phyloP scores from a whole-genome alignment of 1,140 invertebrate genomes.

The Drosophila arizonae region DNA sequence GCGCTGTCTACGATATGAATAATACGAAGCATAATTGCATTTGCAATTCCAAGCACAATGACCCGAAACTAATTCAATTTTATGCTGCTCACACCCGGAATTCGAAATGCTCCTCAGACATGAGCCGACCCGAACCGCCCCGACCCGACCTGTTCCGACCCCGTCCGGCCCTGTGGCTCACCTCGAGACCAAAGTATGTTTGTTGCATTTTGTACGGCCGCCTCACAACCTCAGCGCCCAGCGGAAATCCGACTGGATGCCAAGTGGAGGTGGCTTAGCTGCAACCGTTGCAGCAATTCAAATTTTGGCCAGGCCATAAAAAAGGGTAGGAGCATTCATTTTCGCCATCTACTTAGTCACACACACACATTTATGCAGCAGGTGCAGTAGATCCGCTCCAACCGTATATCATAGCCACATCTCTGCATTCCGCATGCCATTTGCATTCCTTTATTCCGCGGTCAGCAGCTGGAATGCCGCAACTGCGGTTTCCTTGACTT shows the following conservation, averaged over 20 bases:
- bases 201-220: constrained; percentile 68
- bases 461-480: constrained; percentile 23
- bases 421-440: neutral
- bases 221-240: constrained; percentile 39
- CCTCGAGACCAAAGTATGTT: constrained; percentile 12
- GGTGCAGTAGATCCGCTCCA: constrained; percentile 1
- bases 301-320: constrained; percentile 37
- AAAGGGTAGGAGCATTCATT: constrained; percentile 2
- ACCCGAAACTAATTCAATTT: constrained; percentile 56
- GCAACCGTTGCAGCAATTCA: constrained; percentile 48
- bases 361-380: neutral
- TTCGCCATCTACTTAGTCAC: constrained; percentile 14
- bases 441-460: constrained; percentile 14
- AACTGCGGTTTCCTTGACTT: constrained; percentile 15
- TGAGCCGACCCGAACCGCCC: constrained; percentile 5
- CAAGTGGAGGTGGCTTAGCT: constrained; percentile 13
- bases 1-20: neutral
- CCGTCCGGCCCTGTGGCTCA: neutral
- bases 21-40: constrained; percentile 60
- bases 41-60: constrained; percentile 62
- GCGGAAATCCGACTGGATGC: constrained; percentile 56
- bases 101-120: constrained; percentile 49
- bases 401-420: constrained; percentile 18
- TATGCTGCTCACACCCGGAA: constrained; percentile 40
- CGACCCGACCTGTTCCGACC: neutral